These are phyloP conservation scores for Ptychoptera albimana DNA, from an alignment of 2,888 invertebrate genomes.

Conservation along the genomic window DNA sequence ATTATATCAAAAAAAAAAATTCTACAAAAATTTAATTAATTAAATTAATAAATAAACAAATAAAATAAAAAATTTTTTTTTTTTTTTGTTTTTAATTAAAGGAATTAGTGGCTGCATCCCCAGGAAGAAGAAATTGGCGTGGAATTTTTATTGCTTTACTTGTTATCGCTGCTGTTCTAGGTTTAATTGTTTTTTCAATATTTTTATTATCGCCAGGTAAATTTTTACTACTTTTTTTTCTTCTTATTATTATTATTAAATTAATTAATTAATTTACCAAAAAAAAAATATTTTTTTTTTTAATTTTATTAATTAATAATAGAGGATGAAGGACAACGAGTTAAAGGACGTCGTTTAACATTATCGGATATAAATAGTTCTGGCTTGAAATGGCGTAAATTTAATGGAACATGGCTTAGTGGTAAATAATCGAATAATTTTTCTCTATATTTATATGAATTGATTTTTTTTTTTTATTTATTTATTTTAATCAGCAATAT, in stretches of 20 bases:
- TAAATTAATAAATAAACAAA: background rate
- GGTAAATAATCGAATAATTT: no score
- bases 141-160: constrained; percentile 84
- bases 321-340: constrained; percentile 46
- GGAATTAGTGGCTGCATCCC: constrained; percentile 79
- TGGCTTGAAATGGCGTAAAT: constrained; percentile 39
- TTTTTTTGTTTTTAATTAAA: constrained; percentile 29
- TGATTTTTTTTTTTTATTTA: no score
- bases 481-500: no score
- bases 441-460: no score
- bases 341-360: constrained; percentile 48
- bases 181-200: constrained; percentile 81
- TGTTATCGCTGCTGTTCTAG: constrained; percentile 77
- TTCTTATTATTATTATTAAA: background rate
- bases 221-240: background rate
- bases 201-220: constrained; percentile 65
- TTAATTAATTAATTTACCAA: background rate
- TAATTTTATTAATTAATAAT: constrained; percentile 3
- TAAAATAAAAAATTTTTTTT: background rate
- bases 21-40: background rate
- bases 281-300: background rate
- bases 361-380: constrained; percentile 48
- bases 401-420: constrained; percentile 65
- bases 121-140: constrained; percentile 83
- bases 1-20: no score